phyloP scores from a whole-genome alignment of 2,113 vertebrate species.

The Salminus brasiliensis region DNA sequence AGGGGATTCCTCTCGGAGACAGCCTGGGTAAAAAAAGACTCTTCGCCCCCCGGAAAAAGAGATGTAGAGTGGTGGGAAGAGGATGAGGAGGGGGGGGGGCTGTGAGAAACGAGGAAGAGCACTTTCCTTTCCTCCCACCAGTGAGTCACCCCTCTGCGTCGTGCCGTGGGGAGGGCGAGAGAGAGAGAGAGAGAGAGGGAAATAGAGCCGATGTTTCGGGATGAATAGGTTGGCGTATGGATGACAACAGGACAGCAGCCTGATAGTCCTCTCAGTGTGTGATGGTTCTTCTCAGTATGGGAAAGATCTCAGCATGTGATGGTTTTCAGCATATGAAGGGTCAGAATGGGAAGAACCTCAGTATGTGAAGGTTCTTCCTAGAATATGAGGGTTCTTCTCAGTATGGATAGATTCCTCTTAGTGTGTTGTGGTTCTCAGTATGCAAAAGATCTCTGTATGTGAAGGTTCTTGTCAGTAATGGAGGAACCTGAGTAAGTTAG shows the following conservation, averaged over 20 bases:
- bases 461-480: too few relatives aligned
- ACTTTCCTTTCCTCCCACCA: conserved; percentile 41
- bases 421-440: not conserved
- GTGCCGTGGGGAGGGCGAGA: not conserved
- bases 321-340: too few relatives aligned
- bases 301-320: too few relatives aligned
- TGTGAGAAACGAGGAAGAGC: conserved; percentile 16
- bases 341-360: too few relatives aligned
- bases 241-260: not conserved
- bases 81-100: not conserved
- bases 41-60: conserved; percentile 36
- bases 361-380: too few relatives aligned
- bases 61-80: conserved; percentile 10
- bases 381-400: not conserved
- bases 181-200: not conserved
- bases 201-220: not conserved
- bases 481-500: too few relatives aligned
- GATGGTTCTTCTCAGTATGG: too few relatives aligned
- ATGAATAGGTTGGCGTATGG: not conserved
- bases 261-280: not conserved
- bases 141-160: conserved; percentile 38
- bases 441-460: not conserved
- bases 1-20: conserved; percentile 35
- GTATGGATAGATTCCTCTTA: not conserved
- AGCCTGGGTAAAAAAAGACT: conserved; percentile 6